Conservation (phyloP, 2,113 vertebrate genomes). For the Neolamprologus fasciatus region DNA sequence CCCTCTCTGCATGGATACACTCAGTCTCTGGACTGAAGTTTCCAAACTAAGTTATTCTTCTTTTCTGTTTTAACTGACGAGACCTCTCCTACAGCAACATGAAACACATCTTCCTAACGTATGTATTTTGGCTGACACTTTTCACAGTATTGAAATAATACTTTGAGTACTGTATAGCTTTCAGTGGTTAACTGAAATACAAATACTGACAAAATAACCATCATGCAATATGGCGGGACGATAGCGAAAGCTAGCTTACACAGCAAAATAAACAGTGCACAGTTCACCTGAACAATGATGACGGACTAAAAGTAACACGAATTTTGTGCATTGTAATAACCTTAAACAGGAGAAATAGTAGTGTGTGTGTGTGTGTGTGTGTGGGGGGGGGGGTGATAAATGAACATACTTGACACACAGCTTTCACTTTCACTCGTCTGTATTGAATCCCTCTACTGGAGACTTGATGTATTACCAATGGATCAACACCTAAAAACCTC, state of each 20-base stretch:
- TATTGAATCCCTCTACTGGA: not conserved
- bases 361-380: not conserved
- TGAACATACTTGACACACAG: not conserved
- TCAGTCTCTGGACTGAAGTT: not conserved
- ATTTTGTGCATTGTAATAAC: not conserved
- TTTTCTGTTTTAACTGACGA: not conserved
- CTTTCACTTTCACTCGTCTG: not conserved
- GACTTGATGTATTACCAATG: not conserved
- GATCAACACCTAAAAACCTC: not conserved
- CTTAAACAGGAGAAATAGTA: not conserved
- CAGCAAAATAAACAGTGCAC: not conserved
- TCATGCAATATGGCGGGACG: not conserved
- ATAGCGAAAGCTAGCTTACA: not conserved
- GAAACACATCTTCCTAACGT: not conserved
- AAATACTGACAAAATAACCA: not conserved
- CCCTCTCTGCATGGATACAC: not conserved
- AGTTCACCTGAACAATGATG: not conserved
- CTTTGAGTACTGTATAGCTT: not conserved
- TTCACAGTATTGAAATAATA: not conserved
- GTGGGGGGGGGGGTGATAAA: not conserved
- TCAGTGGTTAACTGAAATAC: not conserved
- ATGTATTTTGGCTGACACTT: not conserved
- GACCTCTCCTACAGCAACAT: not conserved
- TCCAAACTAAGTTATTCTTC: not conserved
- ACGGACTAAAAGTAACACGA: not conserved